Base-by-base conservation (phyloP, 1,140 invertebrate genomes). In the Magallana gigas region DNA sequence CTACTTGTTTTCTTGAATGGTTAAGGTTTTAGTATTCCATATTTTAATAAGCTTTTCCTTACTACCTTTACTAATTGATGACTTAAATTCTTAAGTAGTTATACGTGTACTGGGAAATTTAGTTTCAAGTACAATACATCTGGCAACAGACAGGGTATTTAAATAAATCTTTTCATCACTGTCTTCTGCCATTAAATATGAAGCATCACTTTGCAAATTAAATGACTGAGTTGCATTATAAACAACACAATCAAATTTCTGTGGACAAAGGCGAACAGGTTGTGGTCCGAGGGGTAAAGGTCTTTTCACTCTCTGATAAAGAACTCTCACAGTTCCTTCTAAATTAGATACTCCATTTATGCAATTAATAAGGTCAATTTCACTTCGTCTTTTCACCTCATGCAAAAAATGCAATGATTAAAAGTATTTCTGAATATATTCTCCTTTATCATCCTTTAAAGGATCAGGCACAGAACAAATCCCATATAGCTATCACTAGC, bases 31-130 rank as follows among this genome's bases (percentile, higher is more conserved):
- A 59, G 18, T 23, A 8, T 57, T 14, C 29, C 59, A 14, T 57
- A 11, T 8, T 68, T 59, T 8, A 64, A 12, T 12, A 83, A 9
- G 14, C 18, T 18, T 59, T 81, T 3, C 89, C 86, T 23, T 59
- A 84, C 48, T 56, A 84, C 89, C 86, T 88, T 88, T 1, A 86
- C 85, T 62, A 89, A 36, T 9, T 83, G 57, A 4, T 71, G 9
- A 59, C 11, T 80, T 14, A 88, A 59, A 84, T 86, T 88, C 23
- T 57, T 84, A 29, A 86, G 23, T 23, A 88, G 58, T 57, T 86
- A 84, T 1, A 90, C 89, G 29, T 23, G 23, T 23, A 23, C 23
- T 23, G 82, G 85, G n/a, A 36, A 80, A 7, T 71, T 60, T 48
- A 8, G 36, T 80, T 90, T 88, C 11, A 88, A 1, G 57, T 81